These are phyloP conservation scores for Ptychoptera albimana DNA, from an alignment of 2,888 invertebrate species.

Conservation along the genomic window DNA sequence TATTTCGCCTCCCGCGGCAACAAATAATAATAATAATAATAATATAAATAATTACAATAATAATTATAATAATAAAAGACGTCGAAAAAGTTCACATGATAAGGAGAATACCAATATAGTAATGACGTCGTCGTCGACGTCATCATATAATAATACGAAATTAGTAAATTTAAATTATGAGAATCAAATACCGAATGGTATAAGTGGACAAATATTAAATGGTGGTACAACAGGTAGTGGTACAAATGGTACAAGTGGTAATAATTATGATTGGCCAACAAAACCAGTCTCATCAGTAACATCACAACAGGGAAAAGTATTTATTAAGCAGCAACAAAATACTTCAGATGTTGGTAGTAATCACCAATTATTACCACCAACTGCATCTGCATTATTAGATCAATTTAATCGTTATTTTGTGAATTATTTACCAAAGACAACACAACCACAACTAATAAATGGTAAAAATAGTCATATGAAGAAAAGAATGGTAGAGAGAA, in stretches of 20 bases:
- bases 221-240: too few relatives aligned
- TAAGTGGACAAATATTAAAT: constrained; percentile 17
- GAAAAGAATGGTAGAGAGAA: constrained; percentile 16
- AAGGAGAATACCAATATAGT: constrained; percentile 8
- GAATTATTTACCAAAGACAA: neutral
- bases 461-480: neutral
- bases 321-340: too few relatives aligned
- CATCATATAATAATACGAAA: neutral
- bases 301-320: too few relatives aligned
- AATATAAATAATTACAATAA: constrained; percentile 1
- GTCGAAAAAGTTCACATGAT: constrained; percentile 7
- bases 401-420: too few relatives aligned
- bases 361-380: too few relatives aligned
- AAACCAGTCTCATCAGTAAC: too few relatives aligned
- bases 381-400: too few relatives aligned
- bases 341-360: too few relatives aligned
- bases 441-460: neutral
- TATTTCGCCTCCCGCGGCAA: constrained; percentile 9
- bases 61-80: constrained; percentile 5
- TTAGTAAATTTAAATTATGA: constrained; percentile 4
- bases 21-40: neutral
- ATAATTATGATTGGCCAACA: constrained; percentile 3
- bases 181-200: constrained; percentile 3
- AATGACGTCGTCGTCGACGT: constrained; percentile 4
- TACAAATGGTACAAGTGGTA: constrained; percentile 7